Base-by-base conservation (phyloP, 2,113 vertebrate species). In the Climacteris rufus region DNA sequence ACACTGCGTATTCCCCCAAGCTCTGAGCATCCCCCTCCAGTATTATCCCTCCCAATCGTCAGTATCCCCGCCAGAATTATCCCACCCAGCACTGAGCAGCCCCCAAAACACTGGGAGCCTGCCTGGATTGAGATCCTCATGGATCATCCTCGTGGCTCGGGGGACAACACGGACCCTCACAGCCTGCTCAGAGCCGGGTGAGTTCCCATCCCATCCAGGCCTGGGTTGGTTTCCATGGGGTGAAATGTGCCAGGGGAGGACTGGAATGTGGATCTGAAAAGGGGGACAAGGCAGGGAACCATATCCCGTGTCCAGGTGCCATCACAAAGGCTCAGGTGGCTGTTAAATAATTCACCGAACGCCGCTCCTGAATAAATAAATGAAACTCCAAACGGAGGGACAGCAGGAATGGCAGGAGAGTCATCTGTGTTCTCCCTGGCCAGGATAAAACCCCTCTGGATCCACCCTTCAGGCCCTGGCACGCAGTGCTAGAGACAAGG, bases 291-390 rank as follows among this genome's bases (percentile, higher is more conserved):
- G 35, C 17, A 56, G 50, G 50, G 24, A 63, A 10, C 10, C 7
- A 0, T 10, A 4, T 69, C 16, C 33, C 1, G 10, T 7, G 25
- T 22, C 69, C 31, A 9, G 49, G 44, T 35, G 60, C 27, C 66
- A 14, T 13, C 0, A 4, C 27, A 0, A 8, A 9, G 70, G 83
- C 91, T 86, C 49, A 1, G 7, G 68, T 86, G 72, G 42, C 87
- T 15, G 16, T 42, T 96, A 45, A 94, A 96, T 96, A 95, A 96
- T 96, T 91, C 87, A 94, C 2, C 0, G 7, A 13, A 11, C 4
- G 1, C 40, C 8, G 66, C 11, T 35, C 71, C 69, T 92, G 60
- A 96, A 96, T 95, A 87, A 95, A 54, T 87, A 83, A 96, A 69
- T 13, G 96, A 74, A 96, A 95, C 56, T 87, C 77, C 68, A 96